Percentiles rank a stretch among this genome's conserved stretches.
Conservation (phyloP, 1,140 invertebrate species). For the Drosophila kikkawai region DNA sequence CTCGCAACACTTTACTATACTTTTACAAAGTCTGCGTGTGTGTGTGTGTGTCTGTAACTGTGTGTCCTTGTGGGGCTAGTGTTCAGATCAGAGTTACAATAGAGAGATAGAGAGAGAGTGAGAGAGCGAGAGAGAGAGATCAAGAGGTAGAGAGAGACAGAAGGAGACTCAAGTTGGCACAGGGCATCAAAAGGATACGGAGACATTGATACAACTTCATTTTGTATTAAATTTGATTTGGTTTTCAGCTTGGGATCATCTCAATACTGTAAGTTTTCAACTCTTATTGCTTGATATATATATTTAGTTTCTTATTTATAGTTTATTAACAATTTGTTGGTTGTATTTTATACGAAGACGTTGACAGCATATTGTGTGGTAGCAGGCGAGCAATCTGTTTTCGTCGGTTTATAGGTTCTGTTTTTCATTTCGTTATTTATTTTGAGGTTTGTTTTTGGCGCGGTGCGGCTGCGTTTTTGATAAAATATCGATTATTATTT, state of each 20-base stretch:
- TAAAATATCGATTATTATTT: slow-evolving; percentile 83
- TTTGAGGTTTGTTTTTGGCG: slow-evolving; percentile 14
- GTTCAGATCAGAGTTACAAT: slow-evolving; percentile 35
- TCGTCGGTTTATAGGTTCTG: slow-evolving; percentile 52
- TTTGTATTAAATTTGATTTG: slow-evolving; percentile 81
- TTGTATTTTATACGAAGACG: slow-evolving; percentile 30
- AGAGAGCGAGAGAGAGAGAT: slow-evolving; percentile 11
- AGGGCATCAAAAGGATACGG: slow-evolving; percentile 17
- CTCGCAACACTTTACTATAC: slow-evolving; percentile 81
- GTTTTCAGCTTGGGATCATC: slow-evolving; percentile 32
- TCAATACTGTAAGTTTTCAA: slow-evolving; percentile 14
- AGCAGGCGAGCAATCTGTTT: slow-evolving; percentile 71
- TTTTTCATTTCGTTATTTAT: slow-evolving; percentile 22
- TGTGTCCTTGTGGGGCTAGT: slow-evolving; percentile 33
- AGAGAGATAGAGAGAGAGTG: slow-evolving; percentile 31
- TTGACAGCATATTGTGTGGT: slow-evolving; percentile 70
- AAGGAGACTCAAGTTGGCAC: slow-evolving; percentile 24
- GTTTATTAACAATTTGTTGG: neutral
- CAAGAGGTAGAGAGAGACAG: slow-evolving; percentile 26
- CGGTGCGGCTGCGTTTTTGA: slow-evolving; percentile 58
- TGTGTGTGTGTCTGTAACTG: slow-evolving; percentile 30
- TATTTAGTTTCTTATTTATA: slow-evolving; percentile 8
- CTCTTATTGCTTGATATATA: slow-evolving; percentile 7
- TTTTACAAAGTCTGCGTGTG: slow-evolving; percentile 67
- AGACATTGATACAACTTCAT: slow-evolving; percentile 47